Evolutionary conservation across 2,797 vertebrate species (phyloP).

Genomic region (Danionella dracula): DNA sequence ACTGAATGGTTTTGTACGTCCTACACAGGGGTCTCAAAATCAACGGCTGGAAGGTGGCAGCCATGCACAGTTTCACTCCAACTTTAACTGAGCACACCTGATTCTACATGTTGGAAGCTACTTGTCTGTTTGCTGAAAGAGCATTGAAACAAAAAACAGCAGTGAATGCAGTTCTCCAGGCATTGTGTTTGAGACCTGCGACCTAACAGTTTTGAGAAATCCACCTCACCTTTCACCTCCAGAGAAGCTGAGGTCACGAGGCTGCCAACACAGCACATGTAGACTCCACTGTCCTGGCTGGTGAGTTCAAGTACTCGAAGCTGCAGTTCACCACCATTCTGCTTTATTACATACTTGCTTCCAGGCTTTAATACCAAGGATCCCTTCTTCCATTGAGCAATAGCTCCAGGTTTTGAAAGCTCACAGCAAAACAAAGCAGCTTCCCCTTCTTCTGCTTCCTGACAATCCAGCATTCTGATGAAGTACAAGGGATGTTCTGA

Average conservation of each 20-base stretch:
- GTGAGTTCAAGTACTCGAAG: constrained; percentile 58
- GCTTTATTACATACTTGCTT: constrained; percentile 61
- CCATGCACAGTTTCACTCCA: too few species aligned
- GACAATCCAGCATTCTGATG: constrained; percentile 20
- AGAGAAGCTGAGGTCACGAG: constrained; percentile 57
- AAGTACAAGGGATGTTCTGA: constrained; percentile 56
- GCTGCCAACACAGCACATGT: constrained; percentile 60
- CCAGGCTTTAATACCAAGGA: constrained; percentile 55
- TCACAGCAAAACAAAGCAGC: constrained; percentile 21
- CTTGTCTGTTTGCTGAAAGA: too few species aligned
- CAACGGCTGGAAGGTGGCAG: too few species aligned
- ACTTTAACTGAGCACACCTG: too few species aligned
- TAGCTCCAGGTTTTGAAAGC: constrained; percentile 29
- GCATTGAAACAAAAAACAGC: too few species aligned
- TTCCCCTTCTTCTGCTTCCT: constrained; percentile 28
- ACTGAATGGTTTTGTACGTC: too few species aligned
- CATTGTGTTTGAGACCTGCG: too few species aligned
- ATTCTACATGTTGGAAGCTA: too few species aligned
- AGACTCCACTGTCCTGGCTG: constrained; percentile 59
- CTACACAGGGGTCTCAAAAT: too few species aligned
- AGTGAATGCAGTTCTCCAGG: too few species aligned
- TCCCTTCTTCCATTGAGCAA: constrained; percentile 38
- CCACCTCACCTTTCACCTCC: constrained; percentile 64
- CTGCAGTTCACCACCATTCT: constrained; percentile 53
- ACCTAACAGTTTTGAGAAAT: too few species aligned